A percentile compares a stretch with the other conserved stretches of the same genome.
Evolutionary conservation across 2,113 vertebrate genomes (phyloP).

Genomic region (Pteruthius melanotis): DNA sequence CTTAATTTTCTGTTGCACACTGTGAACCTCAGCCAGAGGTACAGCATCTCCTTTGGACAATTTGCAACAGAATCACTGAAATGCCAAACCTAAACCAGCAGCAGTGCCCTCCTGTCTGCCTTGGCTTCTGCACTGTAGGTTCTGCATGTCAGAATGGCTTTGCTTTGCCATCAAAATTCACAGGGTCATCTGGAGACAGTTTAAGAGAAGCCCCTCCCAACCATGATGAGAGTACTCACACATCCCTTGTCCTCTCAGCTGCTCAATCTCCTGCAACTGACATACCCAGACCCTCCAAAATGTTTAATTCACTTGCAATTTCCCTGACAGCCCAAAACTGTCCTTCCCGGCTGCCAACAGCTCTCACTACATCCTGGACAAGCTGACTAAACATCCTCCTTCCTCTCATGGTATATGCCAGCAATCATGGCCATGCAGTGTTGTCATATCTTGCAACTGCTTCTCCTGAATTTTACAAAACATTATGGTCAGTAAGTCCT

Average conservation of each 20-base stretch:
- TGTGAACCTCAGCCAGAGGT: neutral
- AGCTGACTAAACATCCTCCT: slow-evolving; percentile 21
- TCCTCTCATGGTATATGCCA: neutral
- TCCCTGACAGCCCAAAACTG: neutral
- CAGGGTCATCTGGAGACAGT: neutral
- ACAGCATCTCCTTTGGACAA: neutral
- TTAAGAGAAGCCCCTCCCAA: neutral
- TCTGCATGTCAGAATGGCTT: neutral
- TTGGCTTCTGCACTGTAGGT: neutral
- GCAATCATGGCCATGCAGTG: neutral
- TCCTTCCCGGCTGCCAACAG: neutral
- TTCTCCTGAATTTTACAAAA: neutral
- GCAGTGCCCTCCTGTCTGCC: neutral
- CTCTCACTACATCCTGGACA: neutral
- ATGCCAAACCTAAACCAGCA: neutral
- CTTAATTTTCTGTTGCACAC: neutral
- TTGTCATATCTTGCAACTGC: neutral
- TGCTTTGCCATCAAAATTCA: neutral
- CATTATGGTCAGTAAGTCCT: neutral
- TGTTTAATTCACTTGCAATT: neutral
- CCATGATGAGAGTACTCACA: neutral
- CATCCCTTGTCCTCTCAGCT: neutral
- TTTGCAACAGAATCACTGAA: neutral
- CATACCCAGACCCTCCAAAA: neutral
- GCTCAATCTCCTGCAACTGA: neutral